Base-by-base conservation (phyloP, 2,113 vertebrate genomes). In the Xiphophorus couchianus region DNA sequence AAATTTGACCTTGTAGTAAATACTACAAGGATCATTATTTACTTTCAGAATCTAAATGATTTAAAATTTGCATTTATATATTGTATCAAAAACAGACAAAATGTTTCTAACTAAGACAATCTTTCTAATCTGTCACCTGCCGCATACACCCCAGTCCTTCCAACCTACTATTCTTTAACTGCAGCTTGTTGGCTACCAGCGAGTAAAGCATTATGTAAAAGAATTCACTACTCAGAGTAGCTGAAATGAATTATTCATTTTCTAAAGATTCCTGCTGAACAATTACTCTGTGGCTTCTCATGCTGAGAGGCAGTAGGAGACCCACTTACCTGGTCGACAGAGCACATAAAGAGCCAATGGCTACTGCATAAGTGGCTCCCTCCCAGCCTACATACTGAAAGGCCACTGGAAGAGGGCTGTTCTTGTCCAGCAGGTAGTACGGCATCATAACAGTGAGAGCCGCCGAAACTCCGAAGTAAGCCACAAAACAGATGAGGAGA, bases 381-480 rank as follows among this genome's bases (percentile, higher is more conserved):
- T 94, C 94, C 98, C 98, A 99, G 82, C 93, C 94, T 72, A 98
- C 96, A 0, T 97, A 90, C 71, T 94, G 96, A 90, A 99, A 99
- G 80, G 98, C 97, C n/a, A 95, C 95, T 0, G 98, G 97, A 86
- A 99, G 93, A 0, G 98, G 98, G 86, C 97, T 99, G 72, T 95
- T 93, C 14, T 90, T 89, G 87, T 99, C 96, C 88, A 99, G 93
- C 92, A 95, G 42, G 92, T 96, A 97, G 90, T 99, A 99, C 0
- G 98, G 98, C 97, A 98, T 98, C 97, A 99, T 98, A 81, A 98
- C 92, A 0, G 97, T 99, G 77, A 99, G 96, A 44, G 97, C 97
- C 0, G 96, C 96, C 0, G 97, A 99, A 60, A 99, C 97, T 0
- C 96, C 94, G 0, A 98, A 97, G 89, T 99, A 99, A 0, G 97